These are phyloP conservation scores for Chamaetylas fuelleborni DNA, from an alignment of 2,113 vertebrate genomes.

Conservation along the genomic window DNA sequence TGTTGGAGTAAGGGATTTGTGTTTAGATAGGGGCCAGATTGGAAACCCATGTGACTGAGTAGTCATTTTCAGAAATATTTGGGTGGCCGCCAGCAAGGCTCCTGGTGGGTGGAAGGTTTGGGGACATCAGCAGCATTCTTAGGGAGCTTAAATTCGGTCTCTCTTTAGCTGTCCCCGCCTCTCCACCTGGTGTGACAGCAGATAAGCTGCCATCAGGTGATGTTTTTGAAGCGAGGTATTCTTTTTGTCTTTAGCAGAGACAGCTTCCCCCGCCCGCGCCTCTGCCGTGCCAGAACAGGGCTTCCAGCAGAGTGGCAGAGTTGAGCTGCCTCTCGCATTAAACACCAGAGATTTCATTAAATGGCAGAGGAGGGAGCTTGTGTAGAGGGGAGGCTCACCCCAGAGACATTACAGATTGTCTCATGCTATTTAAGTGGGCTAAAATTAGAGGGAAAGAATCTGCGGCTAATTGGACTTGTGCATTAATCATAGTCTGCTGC, in stretches of 20 bases:
- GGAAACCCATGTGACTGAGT: background rate
- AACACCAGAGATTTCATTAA: constrained; percentile 66
- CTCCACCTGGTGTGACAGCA: background rate
- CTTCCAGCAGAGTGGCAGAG: constrained; percentile 59
- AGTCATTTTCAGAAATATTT: background rate
- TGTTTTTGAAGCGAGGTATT: background rate
- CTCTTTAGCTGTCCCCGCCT: background rate
- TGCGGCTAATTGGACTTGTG: constrained; percentile 64
- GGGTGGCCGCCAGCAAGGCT: background rate
- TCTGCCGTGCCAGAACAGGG: background rate
- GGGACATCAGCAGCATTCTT: background rate
- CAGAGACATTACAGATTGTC: constrained; percentile 59
- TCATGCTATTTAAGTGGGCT: constrained; percentile 68
- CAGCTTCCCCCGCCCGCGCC: background rate
- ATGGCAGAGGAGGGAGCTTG: constrained; percentile 38
- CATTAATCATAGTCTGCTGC: constrained; percentile 71
- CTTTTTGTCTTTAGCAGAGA: background rate
- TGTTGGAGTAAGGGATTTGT: background rate
- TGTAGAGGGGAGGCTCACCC: constrained; percentile 38
- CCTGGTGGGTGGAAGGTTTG: background rate
- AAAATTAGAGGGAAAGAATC: constrained; percentile 60
- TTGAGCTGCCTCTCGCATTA: constrained; percentile 31
- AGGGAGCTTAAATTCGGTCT: background rate
- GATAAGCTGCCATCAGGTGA: background rate
- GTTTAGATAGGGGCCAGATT: background rate